A percentile compares a stretch with the other conserved stretches of the same genome.
phyloP scores from a whole-genome alignment of 2,888 invertebrate species.

The Hydropsyche betteni region DNA sequence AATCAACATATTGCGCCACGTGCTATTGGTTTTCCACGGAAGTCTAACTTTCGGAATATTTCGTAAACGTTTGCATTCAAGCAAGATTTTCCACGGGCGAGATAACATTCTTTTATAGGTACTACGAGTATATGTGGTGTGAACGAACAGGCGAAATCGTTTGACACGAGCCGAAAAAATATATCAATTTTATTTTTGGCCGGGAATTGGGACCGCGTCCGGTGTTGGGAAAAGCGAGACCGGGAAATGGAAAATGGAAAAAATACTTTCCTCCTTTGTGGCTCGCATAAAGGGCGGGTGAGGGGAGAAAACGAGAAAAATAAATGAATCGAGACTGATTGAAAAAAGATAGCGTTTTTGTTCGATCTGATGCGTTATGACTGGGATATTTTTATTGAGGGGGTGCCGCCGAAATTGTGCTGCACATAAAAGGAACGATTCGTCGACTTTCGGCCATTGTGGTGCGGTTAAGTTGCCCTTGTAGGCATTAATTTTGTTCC shows the following conservation, averaged over 20 bases:
- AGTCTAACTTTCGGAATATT: no score
- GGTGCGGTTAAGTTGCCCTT: not conserved
- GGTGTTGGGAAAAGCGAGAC: constrained; percentile 28
- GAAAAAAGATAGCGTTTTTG: constrained; percentile 46
- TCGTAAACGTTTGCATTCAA: no score
- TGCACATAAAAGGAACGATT: not conserved
- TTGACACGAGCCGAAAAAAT: constrained; percentile 36
- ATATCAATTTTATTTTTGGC: constrained; percentile 37
- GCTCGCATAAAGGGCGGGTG: constrained; percentile 27
- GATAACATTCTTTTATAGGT: no score
- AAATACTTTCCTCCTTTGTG: constrained; percentile 40
- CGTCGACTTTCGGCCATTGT: not conserved
- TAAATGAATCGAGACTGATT: constrained; percentile 48
- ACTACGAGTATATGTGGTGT: no score
- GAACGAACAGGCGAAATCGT: not conserved
- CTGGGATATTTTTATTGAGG: constrained; percentile 33
- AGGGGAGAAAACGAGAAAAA: constrained; percentile 40
- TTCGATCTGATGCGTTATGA: constrained; percentile 40
- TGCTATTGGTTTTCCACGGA: no score
- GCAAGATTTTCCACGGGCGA: no score
- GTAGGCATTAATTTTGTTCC: not conserved
- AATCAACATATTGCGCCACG: no score
- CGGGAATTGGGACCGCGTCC: constrained; percentile 19
- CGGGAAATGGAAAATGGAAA: constrained; percentile 39
- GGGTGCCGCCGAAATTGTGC: not conserved